A percentile compares a stretch with the other conserved stretches of the same genome.
These are phyloP conservation scores for Drosophila lacicola DNA, from an alignment of 2,888 invertebrate species.

Conservation along the genomic window DNA sequence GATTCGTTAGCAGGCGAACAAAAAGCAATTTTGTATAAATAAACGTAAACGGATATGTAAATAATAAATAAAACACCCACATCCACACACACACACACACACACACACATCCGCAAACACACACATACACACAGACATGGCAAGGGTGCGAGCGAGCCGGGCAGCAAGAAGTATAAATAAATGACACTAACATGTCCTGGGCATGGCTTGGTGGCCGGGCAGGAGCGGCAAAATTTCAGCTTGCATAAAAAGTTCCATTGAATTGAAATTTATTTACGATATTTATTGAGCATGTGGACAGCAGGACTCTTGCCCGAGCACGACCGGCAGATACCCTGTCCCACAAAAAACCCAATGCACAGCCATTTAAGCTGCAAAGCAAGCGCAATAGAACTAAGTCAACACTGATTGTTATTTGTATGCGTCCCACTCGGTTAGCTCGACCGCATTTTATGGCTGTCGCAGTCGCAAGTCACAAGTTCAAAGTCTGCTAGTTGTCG, in stretches of 20 bases:
- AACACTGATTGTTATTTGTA: constrained; percentile 34
- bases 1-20: constrained; percentile 56
- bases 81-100: constrained; percentile 14
- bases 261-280: constrained; percentile 66
- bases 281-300: constrained; percentile 55
- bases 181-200: constrained; percentile 27
- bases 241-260: constrained; percentile 53
- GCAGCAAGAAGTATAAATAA: constrained; percentile 29
- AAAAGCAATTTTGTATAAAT: constrained; percentile 66
- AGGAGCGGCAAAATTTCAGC: constrained; percentile 25
- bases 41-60: constrained; percentile 69
- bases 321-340: constrained; percentile 35
- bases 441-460: constrained; percentile 51
- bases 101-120: constrained; percentile 5
- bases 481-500: constrained; percentile 1
- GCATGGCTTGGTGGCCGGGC: background rate
- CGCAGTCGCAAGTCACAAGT: constrained; percentile 36
- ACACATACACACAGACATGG: background rate
- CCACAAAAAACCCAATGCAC: background rate
- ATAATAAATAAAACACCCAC: constrained; percentile 63
- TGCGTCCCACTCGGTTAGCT: constrained; percentile 2
- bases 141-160: constrained; percentile 15
- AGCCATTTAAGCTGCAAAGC: constrained; percentile 5
- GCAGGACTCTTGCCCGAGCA: background rate
- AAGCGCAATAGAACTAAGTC: constrained; percentile 18